Conservation (phyloP, 2,888 invertebrate genomes). For the Xestia c-nigrum region DNA sequence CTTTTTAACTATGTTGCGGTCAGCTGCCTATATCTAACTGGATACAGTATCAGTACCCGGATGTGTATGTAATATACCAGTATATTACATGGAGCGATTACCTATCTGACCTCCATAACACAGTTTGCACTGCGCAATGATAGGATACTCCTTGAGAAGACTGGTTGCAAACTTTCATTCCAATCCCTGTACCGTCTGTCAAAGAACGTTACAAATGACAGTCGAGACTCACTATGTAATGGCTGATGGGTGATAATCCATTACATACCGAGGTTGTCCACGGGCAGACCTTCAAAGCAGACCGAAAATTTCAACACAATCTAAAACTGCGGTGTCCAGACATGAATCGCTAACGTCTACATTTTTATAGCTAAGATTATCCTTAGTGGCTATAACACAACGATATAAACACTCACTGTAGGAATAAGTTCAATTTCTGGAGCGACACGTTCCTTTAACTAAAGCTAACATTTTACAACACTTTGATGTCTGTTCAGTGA, state of each 20-base stretch:
- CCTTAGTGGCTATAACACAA: not conserved
- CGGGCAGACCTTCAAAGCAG: too few species aligned
- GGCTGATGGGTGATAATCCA: not conserved
- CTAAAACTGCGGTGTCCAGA: not conserved
- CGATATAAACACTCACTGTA: not conserved
- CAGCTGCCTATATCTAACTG: too few species aligned
- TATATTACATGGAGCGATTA: too few species aligned
- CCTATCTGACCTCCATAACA: too few species aligned
- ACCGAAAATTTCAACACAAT: not conserved
- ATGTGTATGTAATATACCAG: too few species aligned
- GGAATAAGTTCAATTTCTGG: not conserved
- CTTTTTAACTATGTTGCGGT: too few species aligned
- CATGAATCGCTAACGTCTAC: not conserved
- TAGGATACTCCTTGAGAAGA: too few species aligned
- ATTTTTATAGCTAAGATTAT: not conserved
- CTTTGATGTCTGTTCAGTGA: slow-evolving; percentile 9
- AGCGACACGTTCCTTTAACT: not conserved
- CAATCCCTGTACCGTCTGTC: too few species aligned
- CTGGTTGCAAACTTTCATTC: too few species aligned
- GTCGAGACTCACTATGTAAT: not conserved
- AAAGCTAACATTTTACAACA: not conserved
- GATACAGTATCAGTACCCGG: too few species aligned
- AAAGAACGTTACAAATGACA: not conserved
- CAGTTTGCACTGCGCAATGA: too few species aligned
- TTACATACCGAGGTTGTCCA: not conserved